Conservation (phyloP, 2,113 vertebrate genomes). For the Fregetta grallaria region DNA sequence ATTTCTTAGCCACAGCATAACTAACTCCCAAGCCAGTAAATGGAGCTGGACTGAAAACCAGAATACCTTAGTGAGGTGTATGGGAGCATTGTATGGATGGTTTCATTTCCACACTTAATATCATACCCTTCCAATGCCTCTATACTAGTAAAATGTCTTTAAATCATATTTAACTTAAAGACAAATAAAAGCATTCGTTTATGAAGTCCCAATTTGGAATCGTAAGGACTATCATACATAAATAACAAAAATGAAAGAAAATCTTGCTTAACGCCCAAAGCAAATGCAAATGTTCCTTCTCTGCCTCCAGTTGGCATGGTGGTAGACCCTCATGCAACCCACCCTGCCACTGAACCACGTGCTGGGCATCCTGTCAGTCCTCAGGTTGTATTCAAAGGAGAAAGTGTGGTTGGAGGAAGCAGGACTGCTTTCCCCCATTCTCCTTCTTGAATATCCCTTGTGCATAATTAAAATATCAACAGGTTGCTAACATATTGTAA, state of each 20-base stretch:
- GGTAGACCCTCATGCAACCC: neutral
- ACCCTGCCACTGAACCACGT: too few relatives aligned
- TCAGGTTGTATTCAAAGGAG: neutral
- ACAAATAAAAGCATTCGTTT: neutral
- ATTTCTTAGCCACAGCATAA: neutral
- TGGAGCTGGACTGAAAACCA: neutral
- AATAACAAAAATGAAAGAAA: neutral
- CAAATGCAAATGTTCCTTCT: neutral
- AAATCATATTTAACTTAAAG: neutral
- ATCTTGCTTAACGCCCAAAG: neutral
- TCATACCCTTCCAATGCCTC: neutral
- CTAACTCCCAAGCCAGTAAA: neutral
- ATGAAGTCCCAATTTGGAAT: neutral
- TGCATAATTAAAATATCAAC: constrained; percentile 2
- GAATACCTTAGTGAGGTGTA: neutral
- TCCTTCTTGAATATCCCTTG: neutral
- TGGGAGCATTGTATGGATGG: neutral
- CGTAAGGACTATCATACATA: neutral
- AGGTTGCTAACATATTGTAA: neutral
- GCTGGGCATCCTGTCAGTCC: neutral
- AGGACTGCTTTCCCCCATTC: neutral
- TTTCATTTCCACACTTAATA: neutral
- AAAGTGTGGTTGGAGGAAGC: neutral
- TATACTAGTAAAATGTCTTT: neutral
- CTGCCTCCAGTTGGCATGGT: neutral